A percentile compares a stretch with the other conserved stretches of the same genome.
Evolutionary conservation across 2,888 invertebrate species (phyloP).

Genomic region (Lasioglossum vierecki): DNA sequence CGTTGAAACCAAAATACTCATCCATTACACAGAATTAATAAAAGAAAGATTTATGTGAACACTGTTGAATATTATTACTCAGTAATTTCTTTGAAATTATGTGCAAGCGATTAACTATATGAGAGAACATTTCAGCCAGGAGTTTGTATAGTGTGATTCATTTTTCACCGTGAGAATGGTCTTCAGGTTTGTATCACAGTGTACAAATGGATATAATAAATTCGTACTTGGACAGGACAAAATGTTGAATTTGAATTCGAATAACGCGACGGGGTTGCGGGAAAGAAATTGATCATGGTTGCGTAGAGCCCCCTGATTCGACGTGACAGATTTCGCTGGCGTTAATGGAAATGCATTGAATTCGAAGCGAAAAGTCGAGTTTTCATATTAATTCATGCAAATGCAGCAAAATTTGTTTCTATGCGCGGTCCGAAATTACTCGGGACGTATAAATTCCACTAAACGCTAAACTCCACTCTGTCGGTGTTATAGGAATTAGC

Average conservation of each 20-base stretch:
- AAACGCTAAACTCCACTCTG: slow-evolving; percentile 16
- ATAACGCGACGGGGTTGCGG: not conserved
- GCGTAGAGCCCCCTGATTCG: not conserved
- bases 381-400: not conserved
- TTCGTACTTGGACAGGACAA: not conserved
- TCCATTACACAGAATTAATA: too few relatives aligned
- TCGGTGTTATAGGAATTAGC: slow-evolving; percentile 29
- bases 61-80: too few relatives aligned
- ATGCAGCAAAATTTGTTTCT: slow-evolving; percentile 8
- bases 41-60: too few relatives aligned
- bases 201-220: not conserved
- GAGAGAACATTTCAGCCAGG: too few relatives aligned
- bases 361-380: not conserved
- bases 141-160: too few relatives aligned
- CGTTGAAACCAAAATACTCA: too few relatives aligned
- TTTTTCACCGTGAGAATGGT: too few relatives aligned
- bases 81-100: too few relatives aligned
- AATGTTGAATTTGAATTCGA: not conserved
- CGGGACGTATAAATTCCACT: slow-evolving; percentile 7
- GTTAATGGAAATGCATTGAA: not conserved
- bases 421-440: not conserved
- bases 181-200: too few relatives aligned
- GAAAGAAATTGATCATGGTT: not conserved
- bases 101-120: too few relatives aligned
- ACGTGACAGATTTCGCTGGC: not conserved